Conservation (phyloP, 2,888 invertebrate genomes). For the Diarsia rubi region DNA sequence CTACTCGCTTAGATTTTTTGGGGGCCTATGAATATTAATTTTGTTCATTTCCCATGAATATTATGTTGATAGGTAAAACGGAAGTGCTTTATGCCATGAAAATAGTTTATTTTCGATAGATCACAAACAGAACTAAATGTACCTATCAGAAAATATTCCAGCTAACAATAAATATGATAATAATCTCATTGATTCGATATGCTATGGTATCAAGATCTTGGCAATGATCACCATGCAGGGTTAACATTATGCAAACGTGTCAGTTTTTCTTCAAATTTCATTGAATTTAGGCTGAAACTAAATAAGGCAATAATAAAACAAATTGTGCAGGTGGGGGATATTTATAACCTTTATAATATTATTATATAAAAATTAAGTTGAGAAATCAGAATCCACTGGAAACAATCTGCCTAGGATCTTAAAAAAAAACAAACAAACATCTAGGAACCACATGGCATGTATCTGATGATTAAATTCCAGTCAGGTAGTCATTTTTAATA, state of each 20-base stretch:
- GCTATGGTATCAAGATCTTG: not conserved
- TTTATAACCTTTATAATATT: no score
- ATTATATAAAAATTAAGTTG: not conserved
- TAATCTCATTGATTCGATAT: not conserved
- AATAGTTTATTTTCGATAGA: not conserved
- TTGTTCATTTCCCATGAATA: not conserved
- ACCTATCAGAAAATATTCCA: not conserved
- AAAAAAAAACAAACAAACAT: not conserved
- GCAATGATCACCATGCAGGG: not conserved
- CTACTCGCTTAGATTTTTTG: not conserved
- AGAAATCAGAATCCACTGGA: not conserved
- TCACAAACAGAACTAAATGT: not conserved
- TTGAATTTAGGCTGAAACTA: not conserved
- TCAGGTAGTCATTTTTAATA: not conserved
- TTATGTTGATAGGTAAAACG: not conserved
- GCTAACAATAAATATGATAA: not conserved
- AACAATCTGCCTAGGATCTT: not conserved
- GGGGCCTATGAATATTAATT: conserved; percentile 13
- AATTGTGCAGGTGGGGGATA: not conserved
- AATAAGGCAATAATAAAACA: not conserved
- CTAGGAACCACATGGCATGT: not conserved
- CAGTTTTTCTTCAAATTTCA: no score
- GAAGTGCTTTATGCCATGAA: not conserved
- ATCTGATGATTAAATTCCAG: conserved; percentile 7
- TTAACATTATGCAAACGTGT: not conserved